Evolutionary conservation across 2,888 invertebrate species (phyloP).

Genomic region (Lottia scabra): DNA sequence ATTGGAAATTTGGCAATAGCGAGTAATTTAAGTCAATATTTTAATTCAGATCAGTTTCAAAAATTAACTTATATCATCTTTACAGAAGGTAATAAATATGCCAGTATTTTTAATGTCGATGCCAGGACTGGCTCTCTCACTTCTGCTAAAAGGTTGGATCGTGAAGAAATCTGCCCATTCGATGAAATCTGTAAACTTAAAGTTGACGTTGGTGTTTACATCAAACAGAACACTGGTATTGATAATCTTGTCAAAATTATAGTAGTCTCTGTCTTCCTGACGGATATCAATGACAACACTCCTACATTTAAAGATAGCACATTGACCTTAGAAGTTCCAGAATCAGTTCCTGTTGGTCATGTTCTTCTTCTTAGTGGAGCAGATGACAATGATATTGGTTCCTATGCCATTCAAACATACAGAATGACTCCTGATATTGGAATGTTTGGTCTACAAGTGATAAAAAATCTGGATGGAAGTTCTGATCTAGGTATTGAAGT

Average conservation of each 20-base stretch:
- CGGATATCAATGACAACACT: constrained; percentile 54
- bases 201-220: neutral
- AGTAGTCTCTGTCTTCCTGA: constrained; percentile 22
- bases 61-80: neutral
- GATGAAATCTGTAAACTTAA: neutral
- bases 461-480: constrained; percentile 41
- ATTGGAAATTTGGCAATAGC: neutral
- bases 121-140: neutral
- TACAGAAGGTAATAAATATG: neutral
- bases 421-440: constrained; percentile 45
- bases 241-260: constrained; percentile 6
- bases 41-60: neutral
- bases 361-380: constrained; percentile 49
- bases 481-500: constrained; percentile 54
- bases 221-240: neutral
- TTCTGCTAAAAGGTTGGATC: neutral
- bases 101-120: neutral
- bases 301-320: constrained; percentile 44
- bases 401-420: constrained; percentile 51
- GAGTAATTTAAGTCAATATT: neutral
- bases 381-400: constrained; percentile 47
- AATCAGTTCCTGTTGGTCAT: constrained; percentile 41
- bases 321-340: constrained; percentile 44
- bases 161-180: neutral
- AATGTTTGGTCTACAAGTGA: constrained; percentile 49